Evolutionary conservation across 2,888 invertebrate genomes (phyloP).

Genomic region (Scaptomyza parva): DNA sequence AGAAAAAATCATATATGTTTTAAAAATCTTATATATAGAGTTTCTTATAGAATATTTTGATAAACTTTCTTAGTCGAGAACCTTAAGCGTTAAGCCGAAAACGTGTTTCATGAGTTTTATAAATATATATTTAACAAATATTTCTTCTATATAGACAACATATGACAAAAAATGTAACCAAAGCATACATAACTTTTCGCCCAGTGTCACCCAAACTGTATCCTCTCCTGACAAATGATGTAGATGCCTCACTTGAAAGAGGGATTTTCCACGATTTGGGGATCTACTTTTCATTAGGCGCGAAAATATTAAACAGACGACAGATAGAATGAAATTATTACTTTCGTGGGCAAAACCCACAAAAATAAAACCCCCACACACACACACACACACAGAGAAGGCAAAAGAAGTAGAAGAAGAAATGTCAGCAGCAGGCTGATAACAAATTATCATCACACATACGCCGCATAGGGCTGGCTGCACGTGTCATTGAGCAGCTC

Average conservation of each 20-base stretch:
- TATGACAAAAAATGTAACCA: too few relatives aligned
- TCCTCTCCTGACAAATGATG: conserved; percentile 73
- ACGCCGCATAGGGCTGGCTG: conserved; percentile 66
- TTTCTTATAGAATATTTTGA: too few relatives aligned
- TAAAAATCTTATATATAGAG: not conserved
- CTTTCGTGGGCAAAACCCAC: too few relatives aligned
- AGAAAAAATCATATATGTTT: not conserved
- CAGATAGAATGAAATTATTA: conserved; percentile 66
- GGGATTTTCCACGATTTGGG: conserved; percentile 9
- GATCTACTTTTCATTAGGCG: conserved; percentile 76
- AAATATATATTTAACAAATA: too few relatives aligned
- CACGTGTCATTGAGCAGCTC: conserved; percentile 77
- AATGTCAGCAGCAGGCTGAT: conserved; percentile 60
- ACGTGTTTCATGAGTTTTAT: too few relatives aligned
- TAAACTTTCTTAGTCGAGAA: too few relatives aligned
- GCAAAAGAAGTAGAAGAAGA: not conserved
- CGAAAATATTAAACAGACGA: conserved; percentile 77
- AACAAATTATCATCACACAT: conserved; percentile 76
- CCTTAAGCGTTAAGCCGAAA: too few relatives aligned
- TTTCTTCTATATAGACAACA: too few relatives aligned
- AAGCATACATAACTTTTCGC: too few relatives aligned
- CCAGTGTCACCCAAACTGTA: not conserved
- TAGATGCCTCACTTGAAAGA: conserved; percentile 33
- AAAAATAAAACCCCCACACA: too few relatives aligned
- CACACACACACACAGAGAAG: not conserved